A percentile compares a stretch with the other conserved stretches of the same genome.
phyloP scores from a whole-genome alignment of 2,888 invertebrate species.

The Papilio gigon region DNA sequence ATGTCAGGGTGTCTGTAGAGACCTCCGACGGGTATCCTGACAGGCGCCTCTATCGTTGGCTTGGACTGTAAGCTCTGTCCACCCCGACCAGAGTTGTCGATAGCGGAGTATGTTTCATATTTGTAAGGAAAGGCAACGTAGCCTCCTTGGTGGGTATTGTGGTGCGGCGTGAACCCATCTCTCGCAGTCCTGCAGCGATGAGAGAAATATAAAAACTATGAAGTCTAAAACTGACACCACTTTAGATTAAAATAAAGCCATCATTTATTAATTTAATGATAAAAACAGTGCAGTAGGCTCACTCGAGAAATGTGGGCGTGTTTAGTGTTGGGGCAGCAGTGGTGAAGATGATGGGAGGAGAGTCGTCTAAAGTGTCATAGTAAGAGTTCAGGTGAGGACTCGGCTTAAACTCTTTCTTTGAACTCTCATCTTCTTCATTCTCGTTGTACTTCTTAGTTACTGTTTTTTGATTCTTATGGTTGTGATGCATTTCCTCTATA shows the following conservation, averaged over 20 bases:
- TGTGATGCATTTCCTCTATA: not conserved
- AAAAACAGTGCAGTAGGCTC: not conserved
- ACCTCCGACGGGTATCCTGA: conserved; percentile 63
- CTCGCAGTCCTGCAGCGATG: conserved; percentile 61
- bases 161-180: conserved; percentile 51
- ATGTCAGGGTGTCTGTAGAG: conserved; percentile 64
- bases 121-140: conserved; percentile 63
- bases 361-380: conserved; percentile 63
- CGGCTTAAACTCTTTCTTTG: conserved; percentile 70
- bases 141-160: conserved; percentile 51
- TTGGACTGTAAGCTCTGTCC: conserved; percentile 55
- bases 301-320: conserved; percentile 50
- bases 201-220: too few species aligned
- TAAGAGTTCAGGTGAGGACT: conserved; percentile 78
- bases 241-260: not conserved
- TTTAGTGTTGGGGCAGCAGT: conserved; percentile 52
- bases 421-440: conserved; percentile 42
- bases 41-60: conserved; percentile 63
- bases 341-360: conserved; percentile 49
- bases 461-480: not conserved
- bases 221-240: too few species aligned
- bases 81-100: conserved; percentile 55
- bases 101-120: conserved; percentile 54
- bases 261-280: not conserved
- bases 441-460: conserved; percentile 21